Conservation (phyloP, 1,140 invertebrate species). For the Heterodera schachtii region DNA sequence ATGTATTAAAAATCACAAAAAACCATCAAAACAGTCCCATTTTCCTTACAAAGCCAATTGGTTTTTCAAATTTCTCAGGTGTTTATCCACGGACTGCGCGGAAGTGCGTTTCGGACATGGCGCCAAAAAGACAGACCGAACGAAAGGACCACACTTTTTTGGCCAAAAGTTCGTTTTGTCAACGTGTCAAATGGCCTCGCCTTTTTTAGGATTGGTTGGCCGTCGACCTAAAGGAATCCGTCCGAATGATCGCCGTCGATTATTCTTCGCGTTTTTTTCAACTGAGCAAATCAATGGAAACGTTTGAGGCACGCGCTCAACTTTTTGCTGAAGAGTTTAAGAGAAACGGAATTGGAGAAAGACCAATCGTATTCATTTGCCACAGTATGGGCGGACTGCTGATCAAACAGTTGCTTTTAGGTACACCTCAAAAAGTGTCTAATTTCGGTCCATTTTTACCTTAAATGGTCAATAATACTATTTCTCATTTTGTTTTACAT, state of each 20-base stretch:
- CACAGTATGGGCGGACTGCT: conserved; percentile 52
- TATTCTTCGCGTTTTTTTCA: conserved; percentile 46
- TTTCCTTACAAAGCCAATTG: too few relatives aligned
- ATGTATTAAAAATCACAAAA: too few relatives aligned
- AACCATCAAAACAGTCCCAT: too few relatives aligned
- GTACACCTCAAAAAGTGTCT: conserved; percentile 7
- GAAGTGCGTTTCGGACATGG: conserved; percentile 48
- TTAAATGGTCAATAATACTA: too few relatives aligned
- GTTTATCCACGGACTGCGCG: conserved; percentile 48
- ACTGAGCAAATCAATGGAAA: conserved; percentile 43
- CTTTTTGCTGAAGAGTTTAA: conserved; percentile 31
- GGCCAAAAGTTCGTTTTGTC: conserved; percentile 41
- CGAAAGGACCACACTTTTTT: conserved; percentile 45
- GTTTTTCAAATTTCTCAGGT: not conserved
- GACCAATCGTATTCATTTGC: conserved; percentile 48
- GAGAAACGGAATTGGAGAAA: conserved; percentile 37
- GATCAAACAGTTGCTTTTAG: conserved; percentile 50
- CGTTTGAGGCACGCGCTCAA: conserved; percentile 28
- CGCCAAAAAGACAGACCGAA: conserved; percentile 40
- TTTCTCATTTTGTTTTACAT: too few relatives aligned
- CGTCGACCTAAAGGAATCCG: conserved; percentile 37
- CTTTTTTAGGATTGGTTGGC: conserved; percentile 45
- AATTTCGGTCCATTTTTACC: too few relatives aligned
- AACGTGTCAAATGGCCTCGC: too few relatives aligned
- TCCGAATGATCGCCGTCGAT: conserved; percentile 48